Evolutionary conservation across 2,113 vertebrate genomes (phyloP), one percentile per base, ranked within the genome.

Genomic region (Upupa epops): DNA sequence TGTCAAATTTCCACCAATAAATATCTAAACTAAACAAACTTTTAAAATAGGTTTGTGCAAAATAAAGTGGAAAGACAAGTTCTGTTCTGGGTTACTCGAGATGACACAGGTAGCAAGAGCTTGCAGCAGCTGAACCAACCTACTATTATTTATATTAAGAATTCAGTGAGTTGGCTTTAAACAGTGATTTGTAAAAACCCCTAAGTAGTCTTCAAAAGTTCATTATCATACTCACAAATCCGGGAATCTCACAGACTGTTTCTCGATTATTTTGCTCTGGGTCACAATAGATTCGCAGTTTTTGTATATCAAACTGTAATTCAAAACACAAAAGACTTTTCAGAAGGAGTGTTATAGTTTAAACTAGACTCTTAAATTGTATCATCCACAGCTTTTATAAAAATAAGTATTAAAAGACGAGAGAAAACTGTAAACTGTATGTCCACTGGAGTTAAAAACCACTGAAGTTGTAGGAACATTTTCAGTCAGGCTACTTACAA

Each of bases 251-350:
- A 97, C 99, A 99, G 3, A 98, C 98, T 29, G 98, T 99, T 96
- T 99, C 99, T 54, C 99, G 96, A 74, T 94, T 98, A 75, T 99
- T 99, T 97, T 99, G 99, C 96, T 99, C 99, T 51, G 99, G 99
- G 92, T 99, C 98, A 97, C 99, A 99, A 97, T 99, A 99, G 95
- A 99, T 99, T 83, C 99, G 95, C 65, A 99, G 96, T 94, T 99
- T 99, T 96, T 99, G 99, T 83, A 99, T 92, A 96, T 99, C 99
- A 97, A 99, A 99, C 99, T 99, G 74, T 66, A 97, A 86, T 93
- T 63, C 46, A 78, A 97, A 92, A 88, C 5, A 87, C 29, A 89
- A 61, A 81, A 56, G 6, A 40, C 21, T 55, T 66, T 61, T 75
- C 31, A 81, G 65, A 70, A 13, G 52, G 59, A 71, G 24, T 9